Evolutionary conservation across 2,888 invertebrate species (phyloP), one percentile per base, ranked within the genome.

Genomic region (Glyphotaelius pellucidus): DNA sequence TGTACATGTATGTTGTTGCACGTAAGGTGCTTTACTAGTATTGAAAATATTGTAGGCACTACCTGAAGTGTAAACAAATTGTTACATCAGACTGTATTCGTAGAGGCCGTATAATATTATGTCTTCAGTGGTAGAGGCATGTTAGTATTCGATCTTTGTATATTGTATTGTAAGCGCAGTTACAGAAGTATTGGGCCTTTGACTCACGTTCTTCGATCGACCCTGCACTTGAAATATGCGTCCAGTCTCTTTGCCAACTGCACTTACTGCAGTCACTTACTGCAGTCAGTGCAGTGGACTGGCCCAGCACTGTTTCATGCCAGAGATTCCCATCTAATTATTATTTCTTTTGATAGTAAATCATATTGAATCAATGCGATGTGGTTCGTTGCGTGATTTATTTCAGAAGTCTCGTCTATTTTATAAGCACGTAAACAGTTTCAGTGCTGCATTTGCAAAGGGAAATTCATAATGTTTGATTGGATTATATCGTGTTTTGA

Each of bases 151-250:
- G 25, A 67, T 19, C 7, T 25, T 25, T 4, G 52, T 52, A 5
- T 67, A 14, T 42, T 42, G 47, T 47, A 47, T 47, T 15, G 15
- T 2, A 47, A 15, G n/a, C 31, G 32, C 12, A 30, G 25, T 12
- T 30, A 31, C 30, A 81, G 11, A 31, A 30, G 81, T 81, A 81
- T 81, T 81, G 81, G 12, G 81, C 81, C 14, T 32, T 81, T 31
- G 81, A 31, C 12, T 67, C 52, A 67, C 52, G 52, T 67, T 67
- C 52, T 67, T 35, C 35, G 83, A 83, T 83, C 83, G 83, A 31
- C 83, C 83, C 83, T 83, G 83, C 31, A 83, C 83, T 83, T 83
- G 83, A 83, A 83, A 83, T 83, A 83, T 83, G 83, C 32, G 25
- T 83, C 35, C 31, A 32, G 83, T 9, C 83, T 35, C 19, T 35